Evolutionary conservation across 1,140 invertebrate species (phyloP).

Genomic region (Charaxes varanes): DNA sequence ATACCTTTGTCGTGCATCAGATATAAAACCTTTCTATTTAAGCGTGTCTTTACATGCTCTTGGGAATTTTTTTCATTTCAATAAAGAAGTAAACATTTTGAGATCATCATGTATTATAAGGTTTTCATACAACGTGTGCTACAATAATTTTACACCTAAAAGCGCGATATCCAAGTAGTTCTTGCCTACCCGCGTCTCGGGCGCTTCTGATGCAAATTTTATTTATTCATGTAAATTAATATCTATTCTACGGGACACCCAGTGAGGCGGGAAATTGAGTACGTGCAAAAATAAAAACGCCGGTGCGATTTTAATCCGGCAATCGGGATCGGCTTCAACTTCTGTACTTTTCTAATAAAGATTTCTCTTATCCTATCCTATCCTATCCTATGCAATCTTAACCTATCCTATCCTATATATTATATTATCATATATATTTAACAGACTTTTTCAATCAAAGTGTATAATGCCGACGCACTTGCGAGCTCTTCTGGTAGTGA

Average conservation of each 20-base stretch:
- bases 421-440: no score
- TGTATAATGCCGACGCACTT: no score
- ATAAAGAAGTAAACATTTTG: neutral
- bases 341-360: no score
- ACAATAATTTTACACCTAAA: constrained; percentile 28
- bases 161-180: constrained; percentile 43
- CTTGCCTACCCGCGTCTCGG: constrained; percentile 38
- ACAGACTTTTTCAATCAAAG: no score
- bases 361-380: no score
- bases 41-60: no score
- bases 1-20: no score
- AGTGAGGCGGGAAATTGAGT: constrained; percentile 69
- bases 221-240: constrained; percentile 74
- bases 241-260: constrained; percentile 64
- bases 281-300: constrained; percentile 67
- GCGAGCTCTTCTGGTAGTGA: no score
- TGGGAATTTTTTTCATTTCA: no score
- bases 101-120: constrained; percentile 13
- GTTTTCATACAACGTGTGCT: constrained; percentile 18
- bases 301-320: neutral
- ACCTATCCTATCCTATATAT: no score
- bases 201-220: constrained; percentile 71
- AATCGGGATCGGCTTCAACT: constrained; percentile 15
- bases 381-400: no score
- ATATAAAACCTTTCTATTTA: no score